Base-by-base conservation (phyloP, 2,888 invertebrate genomes). In the Trissoscelio sp. region DNA sequence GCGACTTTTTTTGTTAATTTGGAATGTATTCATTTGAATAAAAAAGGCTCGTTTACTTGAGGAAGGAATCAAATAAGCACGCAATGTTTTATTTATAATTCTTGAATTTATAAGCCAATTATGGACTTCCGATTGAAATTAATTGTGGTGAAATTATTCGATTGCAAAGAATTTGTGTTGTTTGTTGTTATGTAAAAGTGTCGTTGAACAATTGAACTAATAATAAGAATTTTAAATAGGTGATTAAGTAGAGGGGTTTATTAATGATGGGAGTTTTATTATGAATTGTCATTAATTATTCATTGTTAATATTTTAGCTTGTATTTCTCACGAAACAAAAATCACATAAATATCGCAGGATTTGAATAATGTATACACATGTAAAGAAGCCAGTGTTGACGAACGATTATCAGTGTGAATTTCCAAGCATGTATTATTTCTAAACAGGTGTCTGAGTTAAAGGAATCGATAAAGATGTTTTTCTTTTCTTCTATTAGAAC, bases 251-350 rank as follows among this genome's bases (percentile, higher is more conserved):
- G 22, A 48, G 16, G 12, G 22, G 37, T 44, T 37, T 55, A 57
- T 64, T 48, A 64, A 20, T 22, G 64, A 14, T 57, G 70, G 42
- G 70, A 78, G 39, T 78, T 78, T 64, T 78, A 64, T 62, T 70
- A 55, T 24, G 48, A 34, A 53, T 57, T 34, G 28, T 28, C 9
- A 72, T 66, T 79, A 64, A 79, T 66, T 72, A 66, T 64, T 72
- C 78, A 66, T 79, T 72, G 78, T 72, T 72, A 58, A 79, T 79
- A 55, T 51, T 72, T 70, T 37, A 55, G 14, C 42, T 24, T 64
- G 57, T 58, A 31, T 24, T 64, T 79, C 62, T 62, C 62, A 78
- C 42, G 60, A 67, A 67, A 24, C 39, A 53, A 69, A 60, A 69
- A 67, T 78, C 62, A 28, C 69, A 67, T 39, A 75, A 67, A 78